These are phyloP conservation scores for Albula goreensis DNA, from an alignment of 2,113 vertebrate species.

Conservation along the genomic window DNA sequence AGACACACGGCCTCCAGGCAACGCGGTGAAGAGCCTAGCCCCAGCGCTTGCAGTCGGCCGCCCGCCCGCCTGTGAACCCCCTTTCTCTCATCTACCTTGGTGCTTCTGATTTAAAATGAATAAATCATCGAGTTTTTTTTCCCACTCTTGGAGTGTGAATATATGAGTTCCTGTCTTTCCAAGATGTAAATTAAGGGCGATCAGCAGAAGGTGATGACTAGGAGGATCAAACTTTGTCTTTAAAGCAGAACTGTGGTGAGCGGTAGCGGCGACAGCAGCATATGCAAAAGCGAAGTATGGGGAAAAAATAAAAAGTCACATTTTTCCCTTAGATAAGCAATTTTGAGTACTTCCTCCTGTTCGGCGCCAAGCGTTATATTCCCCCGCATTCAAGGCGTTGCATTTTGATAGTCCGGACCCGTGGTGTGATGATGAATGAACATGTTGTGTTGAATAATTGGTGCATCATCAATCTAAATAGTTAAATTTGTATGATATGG, in stretches of 20 bases:
- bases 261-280: slow-evolving; percentile 39
- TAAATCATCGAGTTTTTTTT: slow-evolving; percentile 95
- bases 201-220: slow-evolving; percentile 86
- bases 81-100: slow-evolving; percentile 96
- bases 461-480: too few species aligned
- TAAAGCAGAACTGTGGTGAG: not conserved
- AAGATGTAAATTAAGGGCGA: slow-evolving; percentile 96
- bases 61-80: slow-evolving; percentile 86
- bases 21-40: slow-evolving; percentile 82
- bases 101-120: slow-evolving; percentile 94
- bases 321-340: slow-evolving; percentile 72
- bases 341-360: slow-evolving; percentile 68
- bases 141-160: slow-evolving; percentile 82
- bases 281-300: slow-evolving; percentile 57
- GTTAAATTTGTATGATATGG: too few species aligned
- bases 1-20: slow-evolving; percentile 79
- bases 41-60: slow-evolving; percentile 86
- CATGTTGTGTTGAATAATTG: too few species aligned
- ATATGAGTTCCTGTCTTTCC: slow-evolving; percentile 89
- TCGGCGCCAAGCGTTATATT: slow-evolving; percentile 39
- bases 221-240: slow-evolving; percentile 55
- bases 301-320: slow-evolving; percentile 64
- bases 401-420: too few species aligned
- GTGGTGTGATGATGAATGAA: too few species aligned
- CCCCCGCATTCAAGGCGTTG: slow-evolving; percentile 30